Conservation (phyloP, 2,113 vertebrate species). For the Xyrauchen texanus region DNA sequence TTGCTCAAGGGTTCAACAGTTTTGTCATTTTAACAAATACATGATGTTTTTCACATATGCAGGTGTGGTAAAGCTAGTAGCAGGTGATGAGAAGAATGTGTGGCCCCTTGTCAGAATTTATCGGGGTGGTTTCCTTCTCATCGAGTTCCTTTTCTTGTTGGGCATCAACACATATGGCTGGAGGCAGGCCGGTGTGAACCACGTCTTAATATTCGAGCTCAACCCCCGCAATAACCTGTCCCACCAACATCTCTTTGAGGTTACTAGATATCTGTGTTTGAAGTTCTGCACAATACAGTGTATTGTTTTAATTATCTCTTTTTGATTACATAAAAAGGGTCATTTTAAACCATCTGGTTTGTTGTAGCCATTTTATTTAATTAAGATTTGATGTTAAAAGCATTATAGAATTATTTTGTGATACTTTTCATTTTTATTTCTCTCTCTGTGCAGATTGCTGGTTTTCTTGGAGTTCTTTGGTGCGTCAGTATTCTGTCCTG, state of each 20-base stretch:
- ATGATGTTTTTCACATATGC: neutral
- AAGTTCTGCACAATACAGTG: neutral
- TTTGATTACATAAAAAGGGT: neutral
- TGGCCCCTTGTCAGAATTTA: slow-evolving; percentile 98
- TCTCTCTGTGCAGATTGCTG: slow-evolving; percentile 71
- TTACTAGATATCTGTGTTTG: slow-evolving; percentile 56
- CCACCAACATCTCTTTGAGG: slow-evolving; percentile 99
- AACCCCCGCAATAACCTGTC: slow-evolving; percentile 98
- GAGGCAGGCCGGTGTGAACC: slow-evolving; percentile 98
- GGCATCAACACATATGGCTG: slow-evolving; percentile 99
- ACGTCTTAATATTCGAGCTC: slow-evolving; percentile 97
- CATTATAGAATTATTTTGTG: neutral
- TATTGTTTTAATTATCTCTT: neutral
- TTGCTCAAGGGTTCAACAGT: too few species aligned
- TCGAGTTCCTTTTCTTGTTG: slow-evolving; percentile 98
- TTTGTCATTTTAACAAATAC: neutral
- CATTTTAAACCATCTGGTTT: neutral
- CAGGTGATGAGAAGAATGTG: slow-evolving; percentile 53
- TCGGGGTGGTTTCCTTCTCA: slow-evolving; percentile 96
- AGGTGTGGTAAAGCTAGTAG: slow-evolving; percentile 76
- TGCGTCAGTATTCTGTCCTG: slow-evolving; percentile 94
- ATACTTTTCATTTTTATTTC: neutral
- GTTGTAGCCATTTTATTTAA: neutral
- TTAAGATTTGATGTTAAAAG: too few species aligned
- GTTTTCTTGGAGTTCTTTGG: slow-evolving; percentile 94